Percentiles rank a stretch among this genome's conserved stretches.
These are phyloP conservation scores for Synergus japonicus DNA, from an alignment of 2,888 invertebrate genomes.

Conservation along the genomic window DNA sequence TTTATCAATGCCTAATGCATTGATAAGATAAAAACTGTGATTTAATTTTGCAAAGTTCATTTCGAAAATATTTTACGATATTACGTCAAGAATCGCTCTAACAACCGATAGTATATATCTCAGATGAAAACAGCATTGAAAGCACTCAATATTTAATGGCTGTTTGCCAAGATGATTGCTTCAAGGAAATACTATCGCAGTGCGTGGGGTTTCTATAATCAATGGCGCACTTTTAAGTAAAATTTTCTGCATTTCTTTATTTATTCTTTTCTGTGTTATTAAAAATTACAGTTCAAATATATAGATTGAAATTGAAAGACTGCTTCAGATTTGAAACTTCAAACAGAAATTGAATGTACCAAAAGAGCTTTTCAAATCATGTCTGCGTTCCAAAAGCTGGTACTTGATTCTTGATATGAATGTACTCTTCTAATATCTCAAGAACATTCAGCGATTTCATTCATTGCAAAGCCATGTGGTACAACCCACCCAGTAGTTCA, in stretches of 20 bases:
- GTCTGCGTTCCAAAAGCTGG: not conserved
- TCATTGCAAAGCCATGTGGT: constrained; percentile 7
- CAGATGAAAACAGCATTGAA: not conserved
- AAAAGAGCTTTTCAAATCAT: not conserved
- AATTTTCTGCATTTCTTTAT: not conserved
- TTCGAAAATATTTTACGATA: not conserved
- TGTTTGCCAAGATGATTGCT: constrained; percentile 28
- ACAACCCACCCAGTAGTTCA: not conserved
- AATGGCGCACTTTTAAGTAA: not conserved
- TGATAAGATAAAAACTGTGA: not conserved
- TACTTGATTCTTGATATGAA: not conserved
- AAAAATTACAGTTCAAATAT: not conserved
- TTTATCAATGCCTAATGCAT: no score
- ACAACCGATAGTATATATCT: not conserved
- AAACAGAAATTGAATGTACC: not conserved
- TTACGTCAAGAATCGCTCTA: not conserved
- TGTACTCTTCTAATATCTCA: not conserved
- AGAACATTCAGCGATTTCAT: constrained; percentile 5
- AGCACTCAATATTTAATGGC: not conserved
- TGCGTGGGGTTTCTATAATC: constrained; percentile 9
- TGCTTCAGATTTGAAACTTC: not conserved
- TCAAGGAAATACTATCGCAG: constrained; percentile 3
- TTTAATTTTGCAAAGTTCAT: not conserved
- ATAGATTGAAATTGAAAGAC: not conserved
- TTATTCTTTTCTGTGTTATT: not conserved